Percentiles rank a stretch among this genome's conserved stretches.
phyloP scores from a whole-genome alignment of 1,140 invertebrate genomes.

The Stenopsyche tienmushanensis region DNA sequence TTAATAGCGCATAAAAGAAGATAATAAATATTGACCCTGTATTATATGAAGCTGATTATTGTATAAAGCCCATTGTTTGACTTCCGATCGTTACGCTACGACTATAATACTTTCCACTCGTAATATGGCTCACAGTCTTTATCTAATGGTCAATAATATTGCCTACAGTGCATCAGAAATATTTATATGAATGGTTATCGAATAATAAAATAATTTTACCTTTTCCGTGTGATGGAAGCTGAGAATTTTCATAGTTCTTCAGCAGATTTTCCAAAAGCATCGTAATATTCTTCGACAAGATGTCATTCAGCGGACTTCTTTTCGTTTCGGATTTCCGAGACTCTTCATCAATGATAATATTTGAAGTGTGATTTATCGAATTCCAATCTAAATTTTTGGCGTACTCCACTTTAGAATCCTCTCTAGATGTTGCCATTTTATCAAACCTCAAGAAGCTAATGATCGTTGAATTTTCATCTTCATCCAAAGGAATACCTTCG shows the following conservation, averaged over 20 bases:
- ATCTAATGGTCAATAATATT: too few relatives aligned
- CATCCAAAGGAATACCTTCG: constrained; percentile 32
- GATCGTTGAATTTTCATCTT: constrained; percentile 33
- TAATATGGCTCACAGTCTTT: too few relatives aligned
- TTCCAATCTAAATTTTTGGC: constrained; percentile 36
- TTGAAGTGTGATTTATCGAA: constrained; percentile 26
- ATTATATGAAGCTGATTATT: too few relatives aligned
- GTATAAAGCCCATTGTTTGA: too few relatives aligned
- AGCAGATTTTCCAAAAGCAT: constrained; percentile 81
- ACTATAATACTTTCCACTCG: too few relatives aligned
- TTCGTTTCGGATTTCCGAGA: constrained; percentile 23
- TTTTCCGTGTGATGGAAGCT: constrained; percentile 81
- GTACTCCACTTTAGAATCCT: constrained; percentile 21
- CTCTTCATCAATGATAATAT: constrained; percentile 11
- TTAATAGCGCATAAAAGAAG: too few relatives aligned
- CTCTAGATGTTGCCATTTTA: constrained; percentile 8
- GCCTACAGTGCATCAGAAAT: too few relatives aligned
- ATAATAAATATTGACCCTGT: too few relatives aligned
- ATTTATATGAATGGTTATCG: neutral
- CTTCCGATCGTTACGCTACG: too few relatives aligned
- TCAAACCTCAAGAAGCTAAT: constrained; percentile 38
- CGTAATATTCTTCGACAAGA: constrained; percentile 77
- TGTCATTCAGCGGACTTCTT: constrained; percentile 64
- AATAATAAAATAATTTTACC: constrained; percentile 52
- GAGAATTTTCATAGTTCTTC: constrained; percentile 88